Percentiles rank a stretch among this genome's conserved stretches.
Conservation (phyloP, 1,140 invertebrate genomes). For the Solenopsis invicta region DNA sequence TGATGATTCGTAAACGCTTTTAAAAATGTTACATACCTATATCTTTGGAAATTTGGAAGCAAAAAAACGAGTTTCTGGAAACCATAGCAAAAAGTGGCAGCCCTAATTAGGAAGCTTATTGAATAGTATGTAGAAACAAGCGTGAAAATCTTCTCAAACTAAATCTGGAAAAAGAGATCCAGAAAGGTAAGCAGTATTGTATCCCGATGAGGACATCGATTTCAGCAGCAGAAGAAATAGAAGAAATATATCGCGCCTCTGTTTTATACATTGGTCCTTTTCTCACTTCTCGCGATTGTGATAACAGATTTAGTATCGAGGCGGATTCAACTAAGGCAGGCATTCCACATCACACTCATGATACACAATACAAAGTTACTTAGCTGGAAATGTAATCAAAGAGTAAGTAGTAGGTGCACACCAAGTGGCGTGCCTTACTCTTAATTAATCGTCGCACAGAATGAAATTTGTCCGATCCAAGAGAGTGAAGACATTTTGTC, state of each 20-base stretch:
- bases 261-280: constrained; percentile 56
- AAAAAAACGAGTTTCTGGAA: background rate
- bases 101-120: constrained; percentile 28
- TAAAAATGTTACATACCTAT: constrained; percentile 1
- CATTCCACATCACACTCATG: constrained; percentile 32
- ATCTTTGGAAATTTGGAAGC: background rate
- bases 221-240: constrained; percentile 8
- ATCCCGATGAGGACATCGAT: background rate
- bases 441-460: constrained; percentile 9
- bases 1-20: background rate
- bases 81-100: background rate
- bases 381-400: constrained; percentile 27
- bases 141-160: background rate
- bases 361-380: constrained; percentile 39
- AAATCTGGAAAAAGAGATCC: background rate
- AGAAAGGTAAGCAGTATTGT: background rate
- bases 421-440: constrained; percentile 2
- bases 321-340: constrained; percentile 30
- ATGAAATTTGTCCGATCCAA: background rate
- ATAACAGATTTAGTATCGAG: background rate
- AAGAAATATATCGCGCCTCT: constrained; percentile 21
- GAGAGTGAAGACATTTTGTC: background rate
- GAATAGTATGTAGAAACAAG: constrained; percentile 18
- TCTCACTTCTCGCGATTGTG: background rate
- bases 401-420: constrained; percentile 17